These are phyloP conservation scores for Sussaba pulchella DNA, from an alignment of 2,888 invertebrate genomes.

Conservation along the genomic window DNA sequence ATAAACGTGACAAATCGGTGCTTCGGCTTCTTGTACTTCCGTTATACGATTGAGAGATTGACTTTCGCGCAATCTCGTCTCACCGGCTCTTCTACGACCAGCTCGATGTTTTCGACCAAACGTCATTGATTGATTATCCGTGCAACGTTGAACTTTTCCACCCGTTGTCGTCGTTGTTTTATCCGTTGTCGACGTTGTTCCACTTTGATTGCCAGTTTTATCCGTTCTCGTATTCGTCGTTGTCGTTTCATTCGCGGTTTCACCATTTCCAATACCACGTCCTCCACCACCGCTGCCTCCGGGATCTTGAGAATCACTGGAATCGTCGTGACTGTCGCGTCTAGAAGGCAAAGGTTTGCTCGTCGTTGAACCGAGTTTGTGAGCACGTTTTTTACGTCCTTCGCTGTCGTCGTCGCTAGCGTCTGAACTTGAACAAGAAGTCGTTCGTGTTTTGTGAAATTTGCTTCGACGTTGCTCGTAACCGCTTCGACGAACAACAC, in stretches of 20 bases:
- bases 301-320: conserved; percentile 93
- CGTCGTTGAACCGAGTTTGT: conserved; percentile 88
- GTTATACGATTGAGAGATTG: conserved; percentile 94
- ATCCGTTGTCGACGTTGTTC: conserved; percentile 75
- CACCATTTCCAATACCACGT: conserved; percentile 76
- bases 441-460: conserved; percentile 90
- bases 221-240: conserved; percentile 69
- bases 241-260: conserved; percentile 71
- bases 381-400: conserved; percentile 92
- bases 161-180: conserved; percentile 75
- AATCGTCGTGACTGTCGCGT: conserved; percentile 93
- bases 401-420: conserved; percentile 96
- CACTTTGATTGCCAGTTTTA: conserved; percentile 70
- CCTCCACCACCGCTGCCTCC: conserved; percentile 84
- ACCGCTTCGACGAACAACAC: conserved; percentile 77
- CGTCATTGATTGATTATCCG: conserved; percentile 80
- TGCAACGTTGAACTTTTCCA: conserved; percentile 77
- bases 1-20: conserved; percentile 75
- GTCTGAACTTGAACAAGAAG: conserved; percentile 97
- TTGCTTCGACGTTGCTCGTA: conserved; percentile 88
- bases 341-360: conserved; percentile 88
- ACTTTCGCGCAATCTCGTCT: conserved; percentile 91
- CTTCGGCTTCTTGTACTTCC: conserved; percentile 92
- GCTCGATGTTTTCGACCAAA: conserved; percentile 86
- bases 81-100: conserved; percentile 87